Conservation (phyloP, 1,140 invertebrate species). For the Macrobrachium nipponense region DNA sequence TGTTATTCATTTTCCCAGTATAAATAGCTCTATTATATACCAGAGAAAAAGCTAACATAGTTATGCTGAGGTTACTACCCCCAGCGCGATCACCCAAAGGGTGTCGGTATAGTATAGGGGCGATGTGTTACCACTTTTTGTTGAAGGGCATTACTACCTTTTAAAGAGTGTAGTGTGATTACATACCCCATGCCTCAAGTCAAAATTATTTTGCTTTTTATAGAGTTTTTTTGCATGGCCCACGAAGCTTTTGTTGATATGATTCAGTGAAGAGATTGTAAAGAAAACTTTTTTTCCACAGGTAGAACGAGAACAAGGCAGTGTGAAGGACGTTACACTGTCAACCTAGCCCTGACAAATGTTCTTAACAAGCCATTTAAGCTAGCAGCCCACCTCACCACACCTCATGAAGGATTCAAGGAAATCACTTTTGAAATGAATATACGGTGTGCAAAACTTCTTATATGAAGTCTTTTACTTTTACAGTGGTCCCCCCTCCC, state of each 20-base stretch:
- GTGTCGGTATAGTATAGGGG: no score
- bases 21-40: no score
- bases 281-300: not conserved
- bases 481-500: no score
- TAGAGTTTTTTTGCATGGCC: not conserved
- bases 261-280: not conserved
- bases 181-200: not conserved
- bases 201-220: not conserved
- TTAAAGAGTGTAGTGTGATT: no score
- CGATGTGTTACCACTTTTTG: no score
- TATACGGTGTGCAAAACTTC: slow-evolving; percentile 11
- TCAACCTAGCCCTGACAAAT: slow-evolving; percentile 34
- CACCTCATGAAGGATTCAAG: slow-evolving; percentile 47
- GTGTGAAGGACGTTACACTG: slow-evolving; percentile 22
- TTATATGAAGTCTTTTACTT: not conserved
- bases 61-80: no score
- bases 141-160: no score
- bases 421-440: slow-evolving; percentile 23
- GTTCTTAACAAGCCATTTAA: slow-evolving; percentile 18
- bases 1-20: no score
- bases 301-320: slow-evolving; percentile 27
- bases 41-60: no score
- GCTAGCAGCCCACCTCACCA: slow-evolving; percentile 20
- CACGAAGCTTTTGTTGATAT: not conserved
- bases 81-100: no score